phyloP scores from a whole-genome alignment of 2,888 invertebrate genomes.

The Cheilosia impressa region DNA sequence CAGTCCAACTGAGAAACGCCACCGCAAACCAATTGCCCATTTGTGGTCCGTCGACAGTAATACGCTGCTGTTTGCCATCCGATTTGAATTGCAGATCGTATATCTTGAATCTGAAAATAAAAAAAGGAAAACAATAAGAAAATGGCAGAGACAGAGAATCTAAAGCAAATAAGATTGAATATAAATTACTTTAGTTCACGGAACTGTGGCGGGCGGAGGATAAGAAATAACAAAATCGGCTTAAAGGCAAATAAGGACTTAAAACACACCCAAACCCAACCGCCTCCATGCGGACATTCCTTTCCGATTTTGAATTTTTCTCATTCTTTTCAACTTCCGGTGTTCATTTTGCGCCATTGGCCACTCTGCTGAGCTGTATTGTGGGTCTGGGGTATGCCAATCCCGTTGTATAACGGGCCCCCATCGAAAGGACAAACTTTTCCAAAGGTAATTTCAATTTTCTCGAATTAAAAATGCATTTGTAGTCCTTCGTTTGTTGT shows the following conservation, averaged over 20 bases:
- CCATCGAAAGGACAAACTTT: conserved; percentile 65
- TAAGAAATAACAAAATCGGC: conserved; percentile 40
- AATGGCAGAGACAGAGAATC: conserved; percentile 31
- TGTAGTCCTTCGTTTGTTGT: conserved; percentile 70
- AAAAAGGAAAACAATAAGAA: conserved; percentile 7
- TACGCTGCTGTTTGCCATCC: conserved; percentile 86
- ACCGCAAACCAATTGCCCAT: conserved; percentile 92
- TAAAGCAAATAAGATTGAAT: conserved; percentile 65
- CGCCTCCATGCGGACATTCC: conserved; percentile 24
- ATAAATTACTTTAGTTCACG: conserved; percentile 55
- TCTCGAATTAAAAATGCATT: conserved; percentile 74
- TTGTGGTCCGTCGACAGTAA: conserved; percentile 87
- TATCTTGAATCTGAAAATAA: conserved; percentile 83
- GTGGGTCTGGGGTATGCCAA: not conserved
- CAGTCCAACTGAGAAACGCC: conserved; percentile 90
- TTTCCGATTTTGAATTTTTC: conserved; percentile 36
- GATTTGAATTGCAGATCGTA: conserved; percentile 87
- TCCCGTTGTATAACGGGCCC: not conserved
- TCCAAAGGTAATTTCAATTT: conserved; percentile 73
- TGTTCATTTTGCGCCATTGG: not conserved
- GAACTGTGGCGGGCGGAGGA: not conserved
- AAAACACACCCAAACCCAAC: conserved; percentile 19
- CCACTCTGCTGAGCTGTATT: not conserved
- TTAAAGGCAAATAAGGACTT: conserved; percentile 53
- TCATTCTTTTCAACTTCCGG: not conserved